These are phyloP conservation scores for Zootoca vivipara DNA, from an alignment of 2,113 vertebrate species.

Conservation along the genomic window DNA sequence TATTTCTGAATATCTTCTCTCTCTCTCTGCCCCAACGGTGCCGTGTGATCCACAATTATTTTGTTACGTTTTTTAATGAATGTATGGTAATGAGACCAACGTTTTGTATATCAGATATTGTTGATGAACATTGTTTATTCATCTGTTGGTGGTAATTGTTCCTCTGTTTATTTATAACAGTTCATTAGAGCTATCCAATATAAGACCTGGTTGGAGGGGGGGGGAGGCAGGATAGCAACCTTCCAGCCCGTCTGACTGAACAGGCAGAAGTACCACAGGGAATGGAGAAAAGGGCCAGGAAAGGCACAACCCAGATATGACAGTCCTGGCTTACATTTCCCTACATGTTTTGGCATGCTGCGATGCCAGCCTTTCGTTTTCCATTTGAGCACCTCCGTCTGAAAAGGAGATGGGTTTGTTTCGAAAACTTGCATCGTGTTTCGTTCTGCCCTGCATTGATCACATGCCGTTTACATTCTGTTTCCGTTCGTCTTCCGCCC, in stretches of 20 bases:
- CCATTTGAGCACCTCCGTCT: neutral
- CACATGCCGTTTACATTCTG: neutral
- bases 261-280: neutral
- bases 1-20: no score
- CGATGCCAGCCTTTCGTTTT: neutral
- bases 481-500: no score
- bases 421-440: neutral
- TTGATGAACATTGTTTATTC: neutral
- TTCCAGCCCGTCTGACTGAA: neutral
- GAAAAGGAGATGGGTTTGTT: neutral
- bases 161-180: neutral
- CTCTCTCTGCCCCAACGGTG: no score
- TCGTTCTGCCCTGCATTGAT: neutral
- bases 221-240: neutral
- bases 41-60: neutral
- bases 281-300: neutral
- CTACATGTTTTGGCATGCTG: neutral
- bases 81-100: neutral
- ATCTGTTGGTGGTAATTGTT: neutral
- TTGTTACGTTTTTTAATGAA: slow-evolving; percentile 1
- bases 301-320: neutral
- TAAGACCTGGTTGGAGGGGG: neutral
- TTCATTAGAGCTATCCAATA: neutral
- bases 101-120: neutral
- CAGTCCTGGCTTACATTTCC: no score